Conservation (phyloP, 2,113 vertebrate genomes). For the Malurus alboscapulatus region DNA sequence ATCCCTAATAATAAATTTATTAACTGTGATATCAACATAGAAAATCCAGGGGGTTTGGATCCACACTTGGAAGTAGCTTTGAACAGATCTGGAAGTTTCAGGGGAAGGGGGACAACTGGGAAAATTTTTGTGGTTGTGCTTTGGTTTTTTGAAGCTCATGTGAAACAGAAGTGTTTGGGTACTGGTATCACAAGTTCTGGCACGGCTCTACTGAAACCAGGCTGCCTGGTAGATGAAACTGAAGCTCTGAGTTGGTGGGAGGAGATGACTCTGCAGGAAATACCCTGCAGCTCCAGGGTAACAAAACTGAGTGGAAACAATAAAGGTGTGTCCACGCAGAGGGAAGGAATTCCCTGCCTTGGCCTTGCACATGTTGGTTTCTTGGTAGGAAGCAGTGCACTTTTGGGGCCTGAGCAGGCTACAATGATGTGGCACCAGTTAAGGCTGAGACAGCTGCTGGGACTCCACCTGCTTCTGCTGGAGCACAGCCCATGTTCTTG, state of each 20-base stretch:
- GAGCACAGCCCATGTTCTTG: neutral
- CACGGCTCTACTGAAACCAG: neutral
- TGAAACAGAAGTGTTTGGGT: neutral
- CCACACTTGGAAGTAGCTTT: neutral
- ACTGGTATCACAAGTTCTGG: neutral
- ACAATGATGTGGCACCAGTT: rapidly evolving
- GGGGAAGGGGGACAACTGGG: rapidly evolving
- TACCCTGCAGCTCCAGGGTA: constrained; percentile 23
- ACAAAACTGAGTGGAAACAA: constrained; percentile 35
- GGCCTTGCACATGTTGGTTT: neutral
- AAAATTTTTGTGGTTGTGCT: neutral
- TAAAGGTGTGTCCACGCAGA: neutral
- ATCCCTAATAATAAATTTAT: neutral
- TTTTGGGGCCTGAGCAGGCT: neutral
- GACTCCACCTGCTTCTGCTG: neutral
- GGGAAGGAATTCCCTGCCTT: constrained; percentile 17
- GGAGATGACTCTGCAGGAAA: constrained; percentile 47
- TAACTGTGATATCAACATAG: neutral
- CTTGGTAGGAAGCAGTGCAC: neutral
- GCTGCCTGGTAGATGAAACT: neutral
- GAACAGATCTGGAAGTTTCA: neutral
- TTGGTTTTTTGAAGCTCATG: neutral
- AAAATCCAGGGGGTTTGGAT: neutral
- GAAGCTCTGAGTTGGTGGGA: neutral
- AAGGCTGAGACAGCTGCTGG: neutral